Conservation (phyloP, 2,888 invertebrate species). For the Endomychus coccineus region DNA sequence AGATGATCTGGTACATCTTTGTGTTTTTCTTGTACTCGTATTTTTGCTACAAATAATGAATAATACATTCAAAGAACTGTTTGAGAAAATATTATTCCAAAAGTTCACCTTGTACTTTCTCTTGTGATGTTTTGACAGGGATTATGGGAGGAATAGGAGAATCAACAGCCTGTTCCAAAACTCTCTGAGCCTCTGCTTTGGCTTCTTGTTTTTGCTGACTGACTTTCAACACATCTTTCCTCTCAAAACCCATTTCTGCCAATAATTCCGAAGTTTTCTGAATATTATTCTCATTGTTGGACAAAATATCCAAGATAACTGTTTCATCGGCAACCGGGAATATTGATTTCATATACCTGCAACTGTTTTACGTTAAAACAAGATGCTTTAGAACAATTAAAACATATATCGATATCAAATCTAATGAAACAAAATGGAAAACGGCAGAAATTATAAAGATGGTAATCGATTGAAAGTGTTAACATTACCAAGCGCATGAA, state of each 20-base stretch:
- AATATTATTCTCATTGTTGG: slow-evolving; percentile 84
- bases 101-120: slow-evolving; percentile 57
- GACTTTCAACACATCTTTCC: slow-evolving; percentile 58
- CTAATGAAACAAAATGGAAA: too few species aligned
- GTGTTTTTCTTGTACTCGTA: slow-evolving; percentile 63
- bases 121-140: slow-evolving; percentile 59
- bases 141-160: slow-evolving; percentile 44
- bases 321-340: slow-evolving; percentile 89
- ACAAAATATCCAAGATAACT: slow-evolving; percentile 71
- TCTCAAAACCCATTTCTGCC: slow-evolving; percentile 72
- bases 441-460: slow-evolving; percentile 2
- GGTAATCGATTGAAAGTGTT: not conserved
- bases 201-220: slow-evolving; percentile 45
- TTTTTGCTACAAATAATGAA: slow-evolving; percentile 53
- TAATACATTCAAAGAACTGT: not conserved
- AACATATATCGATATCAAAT: too few species aligned
- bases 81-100: slow-evolving; percentile 1
- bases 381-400: too few species aligned
- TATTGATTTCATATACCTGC: slow-evolving; percentile 82
- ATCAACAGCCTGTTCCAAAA: slow-evolving; percentile 20
- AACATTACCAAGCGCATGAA: slow-evolving; percentile 5
- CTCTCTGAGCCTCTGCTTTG: slow-evolving; percentile 33
- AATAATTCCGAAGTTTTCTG: slow-evolving; percentile 79
- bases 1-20: slow-evolving; percentile 71
- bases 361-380: slow-evolving; percentile 29